Conservation (phyloP, 1,140 invertebrate species). For the Zaprionus vittiger region DNA sequence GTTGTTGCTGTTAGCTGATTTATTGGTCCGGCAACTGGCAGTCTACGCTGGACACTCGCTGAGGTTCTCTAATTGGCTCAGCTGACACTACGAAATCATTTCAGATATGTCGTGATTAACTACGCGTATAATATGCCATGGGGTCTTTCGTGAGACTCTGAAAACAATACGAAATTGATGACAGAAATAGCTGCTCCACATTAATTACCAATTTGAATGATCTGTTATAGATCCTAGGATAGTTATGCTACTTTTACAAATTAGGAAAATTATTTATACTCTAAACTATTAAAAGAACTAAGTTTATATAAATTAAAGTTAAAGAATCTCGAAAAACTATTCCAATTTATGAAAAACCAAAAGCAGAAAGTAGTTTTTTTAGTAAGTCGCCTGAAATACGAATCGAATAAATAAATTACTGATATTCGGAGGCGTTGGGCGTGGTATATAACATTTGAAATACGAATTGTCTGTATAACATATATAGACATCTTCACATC, state of each 20-base stretch:
- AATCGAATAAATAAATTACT: no score
- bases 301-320: no score
- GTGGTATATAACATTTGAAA: background rate
- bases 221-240: background rate
- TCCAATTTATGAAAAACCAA: no score
- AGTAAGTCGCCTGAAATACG: no score
- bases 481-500: background rate
- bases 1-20: constrained; percentile 57
- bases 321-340: no score
- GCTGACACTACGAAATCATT: constrained; percentile 5
- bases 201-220: background rate
- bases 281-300: no score
- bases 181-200: background rate
- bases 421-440: no score
- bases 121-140: background rate
- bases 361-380: no score
- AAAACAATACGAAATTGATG: background rate
- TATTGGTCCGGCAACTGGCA: constrained; percentile 40
- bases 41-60: constrained; percentile 6
- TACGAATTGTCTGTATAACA: background rate
- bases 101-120: constrained; percentile 9
- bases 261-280: background rate
- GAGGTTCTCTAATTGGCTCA: constrained; percentile 36
- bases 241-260: background rate
- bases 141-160: background rate